Evolutionary conservation across 2,888 invertebrate species (phyloP), one percentile per base, ranked within the genome.

Genomic region (Elysia crispata): DNA sequence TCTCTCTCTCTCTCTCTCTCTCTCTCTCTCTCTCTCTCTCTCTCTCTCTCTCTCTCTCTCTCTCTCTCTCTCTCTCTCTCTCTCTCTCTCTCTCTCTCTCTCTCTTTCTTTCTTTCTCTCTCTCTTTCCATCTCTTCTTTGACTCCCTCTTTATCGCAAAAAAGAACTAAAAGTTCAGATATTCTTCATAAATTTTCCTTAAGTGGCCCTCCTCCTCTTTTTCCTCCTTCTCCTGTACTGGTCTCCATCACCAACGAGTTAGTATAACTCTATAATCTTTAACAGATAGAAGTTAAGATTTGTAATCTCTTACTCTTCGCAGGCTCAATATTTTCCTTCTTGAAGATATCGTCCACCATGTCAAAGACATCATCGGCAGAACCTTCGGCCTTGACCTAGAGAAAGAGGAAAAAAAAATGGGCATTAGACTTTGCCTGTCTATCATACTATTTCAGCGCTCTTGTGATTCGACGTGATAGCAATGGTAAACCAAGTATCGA

Each of bases 361-460:
- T 62, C 73, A 78, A 89, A 90, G 3, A 90, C 87, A n/a, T 88
- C 89, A 62, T 88, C 86, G 28, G 86, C 85, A n/a, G 83, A 84
- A 30, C 78, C 83, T 78, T 90, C 89, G n/a, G 89, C 88, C 30
- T 82, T 78, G 5, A 90, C 85, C 89, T 90, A 79, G 5, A 57
- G 64, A 67, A 49, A 75, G 72, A 60, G 49, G 41, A 49, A 72
- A n/a, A 64, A 25, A 67, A 18, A 33, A 31, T n/a, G n/a, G n/a
- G 23, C 13, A 41, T 41, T 41, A 41, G 41, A 41, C 41, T 6
- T 41, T 41, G 11, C n/a, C n/a, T 41, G 13, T 31, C 31, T 30
- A 79, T 20, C 0, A 6, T 57, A 57, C 25, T n/a, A 15, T 28
- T 30, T n/a, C 69, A 1, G 3, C n/a, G 62, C 30, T 18, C 28